phyloP scores from a whole-genome alignment of 2,113 vertebrate species.

The Ovis aries region ARS-UI_Ramb_v3.0 NC_056072.1:39215001-39215500 shows the following conservation, averaged over 20 bases:
- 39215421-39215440: background rate
- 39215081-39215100: background rate
- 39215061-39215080: background rate
- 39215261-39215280: background rate
- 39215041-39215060: background rate
- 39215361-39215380: background rate
- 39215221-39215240: background rate
- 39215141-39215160: background rate
- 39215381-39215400: background rate
- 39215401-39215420: background rate
- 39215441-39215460: background rate
- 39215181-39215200: background rate
- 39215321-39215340: background rate
- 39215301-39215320: background rate
- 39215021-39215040: background rate
- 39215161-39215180: background rate
- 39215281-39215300: background rate
- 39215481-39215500: background rate
- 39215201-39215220: background rate
- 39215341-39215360: background rate
- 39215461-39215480: background rate
- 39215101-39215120: background rate
- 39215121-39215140: background rate
- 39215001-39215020: background rate
- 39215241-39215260: background rate